Base-by-base conservation (phyloP, 2,888 invertebrate species). In the Stenolophus ochropezus region DNA sequence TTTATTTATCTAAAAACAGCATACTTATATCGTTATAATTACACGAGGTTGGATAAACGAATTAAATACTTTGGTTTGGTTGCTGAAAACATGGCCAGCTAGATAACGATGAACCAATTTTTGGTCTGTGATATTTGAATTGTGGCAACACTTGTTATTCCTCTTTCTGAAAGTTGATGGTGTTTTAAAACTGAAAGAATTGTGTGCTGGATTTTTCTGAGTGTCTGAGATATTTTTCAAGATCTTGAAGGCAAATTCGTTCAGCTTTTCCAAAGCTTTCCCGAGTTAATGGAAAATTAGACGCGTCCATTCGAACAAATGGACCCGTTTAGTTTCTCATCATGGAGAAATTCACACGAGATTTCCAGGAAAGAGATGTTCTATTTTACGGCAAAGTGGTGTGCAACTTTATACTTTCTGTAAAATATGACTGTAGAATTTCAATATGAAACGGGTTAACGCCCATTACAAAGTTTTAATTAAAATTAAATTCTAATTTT, bases 241-340 rank as follows among this genome's bases (percentile, higher is more conserved):
- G 8, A 11, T 42, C 33, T 11, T 42, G 33, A 42, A 42, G 0
- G 11, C 1, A 42, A 42, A 42, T 42, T 42, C 33, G 6, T 42
- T 42, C 33, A 3, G 33, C 33, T 3, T 42, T 42, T 4, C 11
- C 33, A 25, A 61, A 14, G 21, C 47, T 73, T 23, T 47, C n/a
- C 20, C n/a, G 73, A 47, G 73, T 49, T 73, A 73, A 73, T 73
- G 73, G 73, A 73, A 73, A 73, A 73, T 73, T 73, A 73, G 23
- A 49, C 20, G 21, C 73, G 23, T 8, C 21, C 73, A 73, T 73
- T 73, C 47, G 73, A 49, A 47, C 49, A 73, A 73, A 73, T 73
- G 47, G 73, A 20, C 73, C 47, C 21, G 14, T 23, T 20, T 73
- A 47, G 49, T 73, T 73, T 73, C 73, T 73, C 23, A 61, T 61